Percentiles rank a stretch among this genome's conserved stretches.
These are phyloP conservation scores for Eupithecia subfuscata DNA, from an alignment of 2,888 invertebrate genomes.

Conservation along the genomic window DNA sequence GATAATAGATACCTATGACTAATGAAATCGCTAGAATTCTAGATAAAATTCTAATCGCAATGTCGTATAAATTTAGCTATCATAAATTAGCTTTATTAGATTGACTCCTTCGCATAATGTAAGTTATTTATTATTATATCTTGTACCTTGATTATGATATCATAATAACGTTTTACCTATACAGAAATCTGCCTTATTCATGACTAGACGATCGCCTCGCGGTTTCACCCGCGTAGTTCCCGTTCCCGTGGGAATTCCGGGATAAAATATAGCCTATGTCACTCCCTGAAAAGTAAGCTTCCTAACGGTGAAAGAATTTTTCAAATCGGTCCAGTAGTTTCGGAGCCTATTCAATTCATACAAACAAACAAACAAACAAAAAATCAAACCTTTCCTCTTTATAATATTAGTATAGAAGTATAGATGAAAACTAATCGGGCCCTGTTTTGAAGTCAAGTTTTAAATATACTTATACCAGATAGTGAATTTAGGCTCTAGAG, in stretches of 20 bases:
- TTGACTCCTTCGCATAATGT: background rate
- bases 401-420: too few species aligned
- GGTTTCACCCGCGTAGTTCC: too few species aligned
- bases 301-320: too few species aligned
- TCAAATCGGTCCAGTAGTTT: too few species aligned
- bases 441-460: background rate
- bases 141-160: background rate
- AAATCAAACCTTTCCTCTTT: too few species aligned
- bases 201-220: too few species aligned
- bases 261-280: too few species aligned
- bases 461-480: background rate
- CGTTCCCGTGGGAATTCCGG: too few species aligned
- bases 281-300: too few species aligned
- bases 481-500: background rate
- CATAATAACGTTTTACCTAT: background rate
- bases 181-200: background rate
- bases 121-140: background rate
- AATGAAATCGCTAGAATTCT: background rate
- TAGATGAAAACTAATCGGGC: background rate
- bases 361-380: too few species aligned
- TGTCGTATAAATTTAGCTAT: background rate
- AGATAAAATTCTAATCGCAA: constrained; percentile 2
- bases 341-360: too few species aligned
- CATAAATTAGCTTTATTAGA: background rate
- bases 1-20: background rate